Conservation (phyloP, 2,797 vertebrate genomes). For the Gorsachius magnificus region DNA sequence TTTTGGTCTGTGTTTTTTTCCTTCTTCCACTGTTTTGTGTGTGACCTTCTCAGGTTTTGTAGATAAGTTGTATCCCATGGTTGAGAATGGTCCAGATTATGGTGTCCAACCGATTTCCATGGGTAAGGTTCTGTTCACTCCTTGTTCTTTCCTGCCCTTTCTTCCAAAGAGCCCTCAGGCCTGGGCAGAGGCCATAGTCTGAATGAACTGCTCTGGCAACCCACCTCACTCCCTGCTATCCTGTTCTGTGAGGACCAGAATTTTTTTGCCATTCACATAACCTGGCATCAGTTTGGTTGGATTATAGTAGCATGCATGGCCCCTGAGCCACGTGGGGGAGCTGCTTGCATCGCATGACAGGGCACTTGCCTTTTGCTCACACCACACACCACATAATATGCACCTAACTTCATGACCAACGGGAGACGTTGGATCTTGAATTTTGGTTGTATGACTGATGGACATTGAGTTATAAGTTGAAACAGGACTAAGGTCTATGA, state of each 20-base stretch:
- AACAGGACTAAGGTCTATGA: neutral
- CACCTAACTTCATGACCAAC: neutral
- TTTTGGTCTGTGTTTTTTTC: neutral
- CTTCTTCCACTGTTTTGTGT: neutral
- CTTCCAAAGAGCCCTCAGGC: neutral
- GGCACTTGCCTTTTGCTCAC: neutral
- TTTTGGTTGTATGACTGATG: neutral
- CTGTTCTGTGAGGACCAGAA: neutral
- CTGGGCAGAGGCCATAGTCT: neutral
- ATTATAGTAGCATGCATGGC: neutral
- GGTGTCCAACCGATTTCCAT: neutral
- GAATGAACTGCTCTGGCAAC: neutral
- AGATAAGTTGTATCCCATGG: neutral
- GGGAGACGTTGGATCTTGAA: neutral
- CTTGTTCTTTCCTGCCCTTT: neutral
- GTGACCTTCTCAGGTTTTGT: neutral
- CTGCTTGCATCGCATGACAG: neutral
- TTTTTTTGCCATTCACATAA: neutral
- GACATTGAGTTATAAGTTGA: neutral
- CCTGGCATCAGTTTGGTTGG: neutral
- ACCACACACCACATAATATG: neutral
- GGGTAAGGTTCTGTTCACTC: neutral
- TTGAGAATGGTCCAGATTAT: neutral
- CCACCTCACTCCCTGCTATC: neutral
- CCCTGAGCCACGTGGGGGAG: accelerated